Base-by-base conservation (phyloP, 2,797 vertebrate genomes). In the Falco novaeseelandiae region DNA sequence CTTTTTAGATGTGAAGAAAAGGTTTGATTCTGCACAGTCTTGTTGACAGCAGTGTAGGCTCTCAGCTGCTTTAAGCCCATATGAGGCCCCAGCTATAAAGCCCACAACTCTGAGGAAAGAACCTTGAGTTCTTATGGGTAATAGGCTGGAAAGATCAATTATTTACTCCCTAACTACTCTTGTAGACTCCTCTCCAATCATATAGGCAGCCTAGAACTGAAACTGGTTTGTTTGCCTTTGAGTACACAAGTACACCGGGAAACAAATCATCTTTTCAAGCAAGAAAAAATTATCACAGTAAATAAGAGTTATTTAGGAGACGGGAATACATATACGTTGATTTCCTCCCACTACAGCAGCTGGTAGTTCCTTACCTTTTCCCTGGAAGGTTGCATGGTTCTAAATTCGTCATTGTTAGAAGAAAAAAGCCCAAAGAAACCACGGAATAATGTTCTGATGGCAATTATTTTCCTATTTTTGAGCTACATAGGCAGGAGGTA, bases 381-480 rank as follows among this genome's bases (percentile, higher is more conserved):
- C 17, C 9, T 59, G 49, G 36, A 81, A 95, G 36, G 20, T 30
- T 78, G 18, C 27, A 13, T 9, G 13, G 27, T 52, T 78, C 57
- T 81, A 76, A 76, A 58, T 49, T 16, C 23, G 48, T 83, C 80
- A 36, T 6, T 83, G 14, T 58, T 82, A 71, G 58, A 52, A 90
- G 29, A 87, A 90, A 83, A 86, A 90, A 76, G 5, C 5, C 36
- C n/a, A 44, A 44, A 30, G 32, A 74, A 93, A 25, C 12, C 26
- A 79, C 21, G 46, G 51, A 94, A 78, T 83, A 88, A 58, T 69
- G 85, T 62, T 95, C 6, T 3, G 40, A 61, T 58, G 48, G 36
- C 58, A 90, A 81, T 93, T 91, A 51, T 91, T 81, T 95, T 92
- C 25, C 72, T 69, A 40, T 72, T 74, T 93, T 91, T 86, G 62